A percentile compares a stretch with the other conserved stretches of the same genome.
Evolutionary conservation across 2,888 invertebrate species (phyloP).

Genomic region (Philereme transversata): DNA sequence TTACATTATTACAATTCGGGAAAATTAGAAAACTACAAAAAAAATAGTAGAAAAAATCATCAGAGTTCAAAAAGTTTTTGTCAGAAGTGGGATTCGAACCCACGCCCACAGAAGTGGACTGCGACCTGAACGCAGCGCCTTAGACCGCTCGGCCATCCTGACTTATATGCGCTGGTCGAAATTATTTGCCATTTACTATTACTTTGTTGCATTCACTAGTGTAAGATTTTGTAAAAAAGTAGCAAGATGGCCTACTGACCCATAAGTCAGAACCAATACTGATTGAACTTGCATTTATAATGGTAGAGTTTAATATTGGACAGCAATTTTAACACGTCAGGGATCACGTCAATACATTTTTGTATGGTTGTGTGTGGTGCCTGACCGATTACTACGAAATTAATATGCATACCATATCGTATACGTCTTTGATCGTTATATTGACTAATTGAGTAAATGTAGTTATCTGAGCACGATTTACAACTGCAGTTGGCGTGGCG

Average conservation of each 20-base stretch:
- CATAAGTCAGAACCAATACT: no score
- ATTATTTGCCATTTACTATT: constrained; percentile 23
- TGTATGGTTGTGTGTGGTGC: no score
- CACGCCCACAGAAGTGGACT: constrained; percentile 65
- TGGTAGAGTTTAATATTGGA: no score
- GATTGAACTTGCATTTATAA: no score
- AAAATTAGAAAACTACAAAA: no score
- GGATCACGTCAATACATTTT: no score
- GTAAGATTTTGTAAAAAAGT: neutral
- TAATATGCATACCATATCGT: constrained; percentile 2
- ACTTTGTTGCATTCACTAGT: constrained; percentile 6
- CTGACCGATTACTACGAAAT: neutral
- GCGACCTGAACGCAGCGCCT: constrained; percentile 65
- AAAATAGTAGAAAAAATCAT: constrained; percentile 1
- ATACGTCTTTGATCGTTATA: constrained; percentile 6
- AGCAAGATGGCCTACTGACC: no score
- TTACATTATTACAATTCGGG: no score
- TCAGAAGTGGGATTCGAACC: constrained; percentile 65
- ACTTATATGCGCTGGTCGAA: constrained; percentile 2
- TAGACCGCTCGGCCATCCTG: constrained; percentile 65
- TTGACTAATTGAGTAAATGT: constrained; percentile 12
- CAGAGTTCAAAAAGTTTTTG: constrained; percentile 34
- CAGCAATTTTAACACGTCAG: no score
- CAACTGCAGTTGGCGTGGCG: constrained; percentile 2
- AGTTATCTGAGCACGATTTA: constrained; percentile 7